Base-by-base conservation (phyloP, 1,140 invertebrate genomes). In the Euborellia annulipes region DNA sequence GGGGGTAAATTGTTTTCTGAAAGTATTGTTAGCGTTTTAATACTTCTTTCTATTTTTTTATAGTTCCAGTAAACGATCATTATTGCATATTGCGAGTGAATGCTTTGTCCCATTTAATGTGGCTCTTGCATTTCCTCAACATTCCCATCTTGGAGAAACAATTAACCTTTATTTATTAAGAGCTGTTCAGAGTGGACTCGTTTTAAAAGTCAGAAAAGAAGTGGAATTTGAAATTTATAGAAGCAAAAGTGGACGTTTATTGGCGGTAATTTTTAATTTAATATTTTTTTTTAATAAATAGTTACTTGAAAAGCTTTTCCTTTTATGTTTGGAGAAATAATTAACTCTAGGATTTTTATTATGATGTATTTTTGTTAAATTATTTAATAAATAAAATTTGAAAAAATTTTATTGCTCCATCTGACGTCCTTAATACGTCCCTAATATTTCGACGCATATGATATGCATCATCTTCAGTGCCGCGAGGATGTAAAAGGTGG, bases 21-120 rank as follows among this genome's bases (percentile, higher is more conserved):
- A 52, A 52, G 30, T 32, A n/a, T 8, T 32, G 30, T n/a, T 8
- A 32, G 30, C n/a, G 30, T 8, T 32, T 8, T n/a, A 32, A 32
- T 16, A n/a, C n/a, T 7, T n/a, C 17, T 16, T 7, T 37, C n/a
- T 16, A 16, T 37, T 37, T 32, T 43, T 13, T 14, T 36, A 65
- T 39, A 60, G 58, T 41, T 48, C 60, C 3, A 67, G 60, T 2
- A 78, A 78, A 50, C 67, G 77, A 45, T 67, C 73, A 4, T 55
- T 75, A 0, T 61, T 83, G 18, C 79, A 84, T 54, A 66, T 82
- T 40, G 77, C 75, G 36, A 64, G 72, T 16, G 70, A 82, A 60
- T 84, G 81, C 53, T 79, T 82, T 48, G 70, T 73, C 1, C 71
- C 73, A 2, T 81, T 78, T 47, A 68, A 73, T 37, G 72, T 82